Percentiles rank a stretch among this genome's conserved stretches.
Conservation (phyloP, 1,140 invertebrate genomes). For the Muscidifurax raptorellus region DNA sequence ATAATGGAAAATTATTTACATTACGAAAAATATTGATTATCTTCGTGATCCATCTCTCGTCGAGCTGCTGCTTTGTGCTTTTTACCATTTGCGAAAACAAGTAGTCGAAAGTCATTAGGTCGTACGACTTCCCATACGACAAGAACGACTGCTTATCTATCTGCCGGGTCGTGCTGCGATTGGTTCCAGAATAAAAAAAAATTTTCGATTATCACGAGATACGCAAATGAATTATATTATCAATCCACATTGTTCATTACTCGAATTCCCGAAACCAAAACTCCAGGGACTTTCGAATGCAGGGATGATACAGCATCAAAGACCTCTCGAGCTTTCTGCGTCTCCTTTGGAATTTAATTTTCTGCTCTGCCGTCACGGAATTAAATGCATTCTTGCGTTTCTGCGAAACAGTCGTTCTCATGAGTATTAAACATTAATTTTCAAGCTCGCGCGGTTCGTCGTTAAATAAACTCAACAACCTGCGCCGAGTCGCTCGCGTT, state of each 20-base stretch:
- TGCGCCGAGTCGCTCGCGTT: slow-evolving; percentile 35
- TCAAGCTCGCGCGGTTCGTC: neutral
- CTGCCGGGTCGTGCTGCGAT: slow-evolving; percentile 74
- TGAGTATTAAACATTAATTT: neutral
- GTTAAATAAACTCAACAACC: slow-evolving; percentile 45
- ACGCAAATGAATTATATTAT: neutral
- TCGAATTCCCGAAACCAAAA: slow-evolving; percentile 88
- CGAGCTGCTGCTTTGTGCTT: slow-evolving; percentile 73
- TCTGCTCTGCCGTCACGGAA: slow-evolving; percentile 42
- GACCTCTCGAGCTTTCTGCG: slow-evolving; percentile 76
- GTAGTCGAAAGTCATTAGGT: slow-evolving; percentile 76
- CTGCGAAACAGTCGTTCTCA: slow-evolving; percentile 28
- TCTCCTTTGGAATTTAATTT: slow-evolving; percentile 56
- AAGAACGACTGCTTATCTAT: slow-evolving; percentile 76
- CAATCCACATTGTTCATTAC: slow-evolving; percentile 69
- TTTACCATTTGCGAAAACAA: slow-evolving; percentile 76
- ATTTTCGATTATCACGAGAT: neutral
- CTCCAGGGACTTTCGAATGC: slow-evolving; percentile 86
- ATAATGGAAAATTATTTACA: slow-evolving; percentile 48
- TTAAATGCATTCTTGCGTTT: neutral
- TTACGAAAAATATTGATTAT: slow-evolving; percentile 66
- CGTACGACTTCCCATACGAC: slow-evolving; percentile 72
- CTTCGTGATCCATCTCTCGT: slow-evolving; percentile 79
- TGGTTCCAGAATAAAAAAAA: neutral
- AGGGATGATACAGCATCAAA: slow-evolving; percentile 88